Evolutionary conservation across 2,797 vertebrate species (phyloP), one percentile per base, ranked within the genome.

Genomic region (Sebastes matsubarae): DNA sequence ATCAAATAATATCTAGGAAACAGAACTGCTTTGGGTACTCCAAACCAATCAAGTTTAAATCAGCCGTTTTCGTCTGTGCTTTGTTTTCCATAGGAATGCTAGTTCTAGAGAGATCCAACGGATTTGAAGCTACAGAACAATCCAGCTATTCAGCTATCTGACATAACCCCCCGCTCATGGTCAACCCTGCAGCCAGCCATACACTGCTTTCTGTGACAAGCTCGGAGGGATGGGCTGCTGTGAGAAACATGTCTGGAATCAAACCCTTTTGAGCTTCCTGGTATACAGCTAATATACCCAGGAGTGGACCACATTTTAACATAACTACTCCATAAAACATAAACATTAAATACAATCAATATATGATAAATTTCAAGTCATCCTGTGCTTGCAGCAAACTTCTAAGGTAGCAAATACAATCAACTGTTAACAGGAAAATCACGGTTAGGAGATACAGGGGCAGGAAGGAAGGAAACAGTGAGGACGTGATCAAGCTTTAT

Each of bases 41-140:
- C 11, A 29, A 72, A 66, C 6, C 27, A 61, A 64, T 64, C 4
- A 36, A 55, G 72, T 73, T 72, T 13, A 66, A 73, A 80, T 60
- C 57, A 82, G 70, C 38, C 3, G 24, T 64, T 84, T 81, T 77
- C 50, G 68, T 81, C 70, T 86, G 59, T 69, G 69, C 72, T 87
- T 83, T 84, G 78, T 82, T 82, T 83, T 69, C 63, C 54, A 86
- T 76, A 80, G 87, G 79, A 90, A 90, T 88, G 80, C 55, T 57
- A 52, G 72, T 77, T 86, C 83, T 75, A 66, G 71, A 86, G 52
- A 82, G 72, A 84, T 83, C 59, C 79, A 81, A 77, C 61, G 65
- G 81, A 89, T 91, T 83, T 89, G 68, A 90, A 86, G 67, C 78
- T 50, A 74, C 77, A 86, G 82, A 90, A 94, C 91, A 94, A 94